Base-by-base conservation (phyloP, 2,113 vertebrate genomes). In the Siniperca chuatsi region DNA sequence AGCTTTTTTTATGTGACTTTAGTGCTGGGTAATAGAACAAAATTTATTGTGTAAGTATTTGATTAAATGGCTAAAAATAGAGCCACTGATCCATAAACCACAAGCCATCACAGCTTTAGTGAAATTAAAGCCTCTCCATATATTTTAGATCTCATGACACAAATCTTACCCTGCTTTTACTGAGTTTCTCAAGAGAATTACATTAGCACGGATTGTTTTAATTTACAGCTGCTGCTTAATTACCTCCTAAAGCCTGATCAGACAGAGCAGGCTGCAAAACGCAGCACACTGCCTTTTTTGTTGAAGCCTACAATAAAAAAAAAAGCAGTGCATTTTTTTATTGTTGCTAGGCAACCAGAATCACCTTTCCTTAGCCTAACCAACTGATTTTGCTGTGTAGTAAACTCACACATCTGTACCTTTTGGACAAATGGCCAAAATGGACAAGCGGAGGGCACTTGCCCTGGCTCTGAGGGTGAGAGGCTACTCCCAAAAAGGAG, bases 161-260 rank as follows among this genome's bases (percentile, higher is more conserved):
- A 60, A 9, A 55, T 48, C 2, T n/a, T 35, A 29, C 12, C n/a
- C 37, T 1, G 8, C 35, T 29, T 29, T 52, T 8, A 67, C 40
- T 33, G 25, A 46, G 33, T 1, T 9, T 64, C 50, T 52, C 57
- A 20, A 64, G 50, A 70, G 29, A 46, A 76, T 67, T 37, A 62
- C 35, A 58, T 68, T 29, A 21, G 8, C 10, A 20, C 16, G 42
- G 18, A 20, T 29, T 21, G 23, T 75, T 75, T 61, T 35, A 67
- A 89, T 76, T 79, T 76, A 82, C 70, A 79, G 64, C 42, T 64
- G 58, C 18, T 61, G 48, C 42, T 52, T 71, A 3, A 85, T 75
- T 71, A 6, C 16, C 40, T 15, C 35, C 6, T 52, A 3, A 60
- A 29, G 29, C 29, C 29, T 29, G 29, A 29, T 29, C 29, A 29